Conservation (phyloP, 2,113 vertebrate species). For the Camelus dromedarius region DNA sequence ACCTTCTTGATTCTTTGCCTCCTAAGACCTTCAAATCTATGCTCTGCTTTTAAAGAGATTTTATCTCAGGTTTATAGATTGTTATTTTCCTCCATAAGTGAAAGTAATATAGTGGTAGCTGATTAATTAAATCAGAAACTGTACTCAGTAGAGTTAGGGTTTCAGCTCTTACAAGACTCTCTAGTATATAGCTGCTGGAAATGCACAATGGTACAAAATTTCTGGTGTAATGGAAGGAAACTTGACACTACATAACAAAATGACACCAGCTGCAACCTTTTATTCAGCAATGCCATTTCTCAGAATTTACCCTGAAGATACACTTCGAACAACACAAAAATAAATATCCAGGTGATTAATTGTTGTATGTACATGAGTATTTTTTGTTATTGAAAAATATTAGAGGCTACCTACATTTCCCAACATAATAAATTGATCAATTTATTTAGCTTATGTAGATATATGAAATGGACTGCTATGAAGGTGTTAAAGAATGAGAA, state of each 20-base stretch:
- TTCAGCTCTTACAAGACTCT: not conserved
- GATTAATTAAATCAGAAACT: not conserved
- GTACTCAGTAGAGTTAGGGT: not conserved
- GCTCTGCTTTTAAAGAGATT: not conserved
- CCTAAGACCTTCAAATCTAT: not conserved
- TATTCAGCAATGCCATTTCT: not conserved
- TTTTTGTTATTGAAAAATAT: not conserved
- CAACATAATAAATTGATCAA: not conserved
- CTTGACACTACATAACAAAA: not conserved
- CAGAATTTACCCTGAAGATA: not conserved
- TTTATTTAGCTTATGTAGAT: not conserved
- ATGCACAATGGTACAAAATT: not conserved
- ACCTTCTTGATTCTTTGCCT: not conserved
- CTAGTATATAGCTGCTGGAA: not conserved
- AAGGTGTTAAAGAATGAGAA: not conserved
- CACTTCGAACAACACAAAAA: not conserved
- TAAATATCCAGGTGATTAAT: not conserved
- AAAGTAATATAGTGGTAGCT: not conserved
- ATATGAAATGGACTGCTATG: not conserved
- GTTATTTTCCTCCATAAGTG: not conserved
- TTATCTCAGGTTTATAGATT: not conserved
- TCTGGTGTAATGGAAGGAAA: not conserved
- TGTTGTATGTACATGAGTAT: not conserved
- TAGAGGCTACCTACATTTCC: not conserved
- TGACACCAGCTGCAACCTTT: not conserved